Conservation (phyloP, 2,113 vertebrate genomes). For the Calidris pygmaea region DNA sequence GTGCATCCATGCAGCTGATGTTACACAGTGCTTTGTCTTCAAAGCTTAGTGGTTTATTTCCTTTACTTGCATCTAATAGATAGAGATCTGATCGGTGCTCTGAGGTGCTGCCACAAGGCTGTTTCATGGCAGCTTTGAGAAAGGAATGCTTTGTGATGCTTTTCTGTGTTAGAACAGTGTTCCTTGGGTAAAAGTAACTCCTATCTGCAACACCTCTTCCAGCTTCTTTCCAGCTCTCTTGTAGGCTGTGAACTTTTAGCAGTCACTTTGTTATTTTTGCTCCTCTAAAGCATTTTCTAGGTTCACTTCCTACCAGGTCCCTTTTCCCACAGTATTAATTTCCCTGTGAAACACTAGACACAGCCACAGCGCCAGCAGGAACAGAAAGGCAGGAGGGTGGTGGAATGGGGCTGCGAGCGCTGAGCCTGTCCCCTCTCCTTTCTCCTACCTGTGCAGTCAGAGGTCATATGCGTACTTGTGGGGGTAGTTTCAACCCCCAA, state of each 20-base stretch:
- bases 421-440: neutral
- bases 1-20: neutral
- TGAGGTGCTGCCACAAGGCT: neutral
- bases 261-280: neutral
- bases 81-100: neutral
- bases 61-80: neutral
- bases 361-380: neutral
- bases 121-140: neutral
- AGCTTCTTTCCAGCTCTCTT: neutral
- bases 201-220: neutral
- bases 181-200: neutral
- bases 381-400: neutral
- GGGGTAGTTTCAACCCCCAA: neutral
- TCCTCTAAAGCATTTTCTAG: neutral
- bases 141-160: neutral
- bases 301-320: neutral
- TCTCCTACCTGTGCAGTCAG: rapidly evolving
- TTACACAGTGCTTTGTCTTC: neutral
- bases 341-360: neutral
- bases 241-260: neutral
- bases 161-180: neutral
- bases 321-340: neutral
- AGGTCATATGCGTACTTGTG: neutral
- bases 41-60: neutral
- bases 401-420: neutral